Evolutionary conservation across 1,140 invertebrate genomes (phyloP).

Genomic region (Drosophila ogumai): DNA sequence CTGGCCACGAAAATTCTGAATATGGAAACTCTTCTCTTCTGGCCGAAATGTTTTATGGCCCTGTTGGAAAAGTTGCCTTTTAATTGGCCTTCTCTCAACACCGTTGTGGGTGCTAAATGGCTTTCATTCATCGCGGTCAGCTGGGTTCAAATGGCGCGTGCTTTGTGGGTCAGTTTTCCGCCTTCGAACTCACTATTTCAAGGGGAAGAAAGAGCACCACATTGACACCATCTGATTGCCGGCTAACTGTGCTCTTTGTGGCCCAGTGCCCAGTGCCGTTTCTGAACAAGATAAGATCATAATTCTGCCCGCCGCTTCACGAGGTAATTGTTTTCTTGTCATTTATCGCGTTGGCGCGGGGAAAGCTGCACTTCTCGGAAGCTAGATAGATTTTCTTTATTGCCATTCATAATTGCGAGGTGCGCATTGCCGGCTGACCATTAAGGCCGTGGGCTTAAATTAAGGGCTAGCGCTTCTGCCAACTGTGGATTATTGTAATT

Average conservation of each 20-base stretch:
- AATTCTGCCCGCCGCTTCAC: constrained; percentile 26
- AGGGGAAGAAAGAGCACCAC: constrained; percentile 33
- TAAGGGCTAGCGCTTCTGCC: constrained; percentile 29
- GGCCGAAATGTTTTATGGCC: constrained; percentile 57
- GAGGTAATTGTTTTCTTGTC: constrained; percentile 55
- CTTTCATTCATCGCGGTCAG: constrained; percentile 75
- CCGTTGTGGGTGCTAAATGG: constrained; percentile 51
- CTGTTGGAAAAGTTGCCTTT: constrained; percentile 36
- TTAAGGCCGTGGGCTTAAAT: constrained; percentile 32
- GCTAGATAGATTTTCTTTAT: constrained; percentile 40
- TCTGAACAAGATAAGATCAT: constrained; percentile 49
- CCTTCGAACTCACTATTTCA: background rate
- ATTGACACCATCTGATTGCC: constrained; percentile 74
- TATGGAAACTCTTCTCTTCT: constrained; percentile 43
- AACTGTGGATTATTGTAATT: constrained; percentile 39
- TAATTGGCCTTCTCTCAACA: constrained; percentile 52
- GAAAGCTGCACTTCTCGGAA: constrained; percentile 55
- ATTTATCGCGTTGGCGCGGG: constrained; percentile 55
- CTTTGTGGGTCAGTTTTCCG: constrained; percentile 68
- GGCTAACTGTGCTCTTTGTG: constrained; percentile 59
- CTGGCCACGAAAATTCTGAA: constrained; percentile 49
- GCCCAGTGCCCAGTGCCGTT: constrained; percentile 46
- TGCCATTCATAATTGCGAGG: constrained; percentile 42
- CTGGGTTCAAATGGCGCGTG: constrained; percentile 75
- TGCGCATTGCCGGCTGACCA: constrained; percentile 30